Base-by-base conservation (phyloP, 2,113 vertebrate species). In the Boulengeromyrus knoepffleri region DNA sequence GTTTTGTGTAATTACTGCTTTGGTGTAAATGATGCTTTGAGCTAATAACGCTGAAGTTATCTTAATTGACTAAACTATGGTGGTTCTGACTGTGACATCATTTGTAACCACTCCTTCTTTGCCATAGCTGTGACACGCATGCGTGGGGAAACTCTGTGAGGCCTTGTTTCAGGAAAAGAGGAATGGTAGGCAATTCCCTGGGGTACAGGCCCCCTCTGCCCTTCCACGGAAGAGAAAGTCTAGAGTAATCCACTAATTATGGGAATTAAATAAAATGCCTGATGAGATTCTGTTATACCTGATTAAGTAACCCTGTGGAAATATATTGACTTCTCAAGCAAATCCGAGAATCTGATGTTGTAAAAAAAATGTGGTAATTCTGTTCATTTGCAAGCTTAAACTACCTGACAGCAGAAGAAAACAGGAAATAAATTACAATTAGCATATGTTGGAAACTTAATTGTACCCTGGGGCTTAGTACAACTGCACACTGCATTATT, bases 251-350 rank as follows among this genome's bases (percentile, higher is more conserved):
- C 74, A 39, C 36, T 80, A 80, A 80, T 80, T 42, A 80, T 80
- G 36, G 31, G 74, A 80, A 80, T 39, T 42, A 80, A 42, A 80
- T 80, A 19, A 80, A 80, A 80, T 80, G 74, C 36, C 74, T 42
- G 74, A 80, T 80, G 36, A 80, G 36, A 80, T 42, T 80, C 17
- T 80, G 36, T 42, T 80, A 39, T 80, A 42, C 36, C 74, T 80
- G 36, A 80, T 80, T 80, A 80, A 80, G 74, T 80, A 80, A 80
- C 74, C 74, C 74, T 39, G 74, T 80, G 74, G 74, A 80, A 80
- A 80, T 42, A 39, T 39, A 80, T 42, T 80, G 74, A 80, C 74
- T 80, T 80, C 74, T 80, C 36, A 80, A 80, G 74, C 74, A 80
- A 42, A 80, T 39, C 15, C n/a, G 5, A 42, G 31, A 80, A 42